Evolutionary conservation across 2,888 invertebrate genomes (phyloP).

Genomic region (Drosophila kanekoi): DNA sequence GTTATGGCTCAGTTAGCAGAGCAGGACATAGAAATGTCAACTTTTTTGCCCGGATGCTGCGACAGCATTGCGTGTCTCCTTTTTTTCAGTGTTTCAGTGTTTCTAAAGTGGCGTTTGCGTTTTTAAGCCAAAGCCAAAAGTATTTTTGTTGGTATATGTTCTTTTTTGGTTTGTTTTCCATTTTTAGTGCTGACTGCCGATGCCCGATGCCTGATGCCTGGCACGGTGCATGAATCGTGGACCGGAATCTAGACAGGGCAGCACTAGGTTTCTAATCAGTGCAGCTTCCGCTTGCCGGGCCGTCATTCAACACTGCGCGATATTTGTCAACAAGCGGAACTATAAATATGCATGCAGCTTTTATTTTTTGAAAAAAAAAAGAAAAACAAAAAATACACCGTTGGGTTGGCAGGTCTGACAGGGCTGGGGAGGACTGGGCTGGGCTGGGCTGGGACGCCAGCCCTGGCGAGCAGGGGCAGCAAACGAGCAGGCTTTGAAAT

Average conservation of each 20-base stretch:
- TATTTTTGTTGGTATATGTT: constrained; percentile 14
- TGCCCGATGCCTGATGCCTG: constrained; percentile 6
- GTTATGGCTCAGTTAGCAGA: constrained; percentile 27
- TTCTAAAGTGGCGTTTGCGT: constrained; percentile 35
- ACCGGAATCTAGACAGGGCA: constrained; percentile 54
- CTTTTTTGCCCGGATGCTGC: constrained; percentile 39
- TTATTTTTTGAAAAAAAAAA: background rate
- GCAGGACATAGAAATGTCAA: constrained; percentile 55
- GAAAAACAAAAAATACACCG: background rate
- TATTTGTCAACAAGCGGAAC: constrained; percentile 83
- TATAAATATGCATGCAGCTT: constrained; percentile 81
- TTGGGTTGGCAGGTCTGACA: too few relatives aligned
- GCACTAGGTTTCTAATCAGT: constrained; percentile 82
- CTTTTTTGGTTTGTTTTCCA: constrained; percentile 12
- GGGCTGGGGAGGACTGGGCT: background rate
- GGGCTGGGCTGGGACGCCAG: background rate
- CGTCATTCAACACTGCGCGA: constrained; percentile 67
- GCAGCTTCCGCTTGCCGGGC: constrained; percentile 75
- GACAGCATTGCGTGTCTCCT: constrained; percentile 7
- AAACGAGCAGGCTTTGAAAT: constrained; percentile 58
- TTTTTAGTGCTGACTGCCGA: constrained; percentile 6
- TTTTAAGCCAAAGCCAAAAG: constrained; percentile 31
- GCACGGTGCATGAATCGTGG: constrained; percentile 4
- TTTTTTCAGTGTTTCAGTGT: constrained; percentile 14
- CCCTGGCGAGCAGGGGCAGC: constrained; percentile 24